These are phyloP conservation scores for Latrodectus elegans DNA, from an alignment of 2,888 invertebrate species.

Conservation along the genomic window DNA sequence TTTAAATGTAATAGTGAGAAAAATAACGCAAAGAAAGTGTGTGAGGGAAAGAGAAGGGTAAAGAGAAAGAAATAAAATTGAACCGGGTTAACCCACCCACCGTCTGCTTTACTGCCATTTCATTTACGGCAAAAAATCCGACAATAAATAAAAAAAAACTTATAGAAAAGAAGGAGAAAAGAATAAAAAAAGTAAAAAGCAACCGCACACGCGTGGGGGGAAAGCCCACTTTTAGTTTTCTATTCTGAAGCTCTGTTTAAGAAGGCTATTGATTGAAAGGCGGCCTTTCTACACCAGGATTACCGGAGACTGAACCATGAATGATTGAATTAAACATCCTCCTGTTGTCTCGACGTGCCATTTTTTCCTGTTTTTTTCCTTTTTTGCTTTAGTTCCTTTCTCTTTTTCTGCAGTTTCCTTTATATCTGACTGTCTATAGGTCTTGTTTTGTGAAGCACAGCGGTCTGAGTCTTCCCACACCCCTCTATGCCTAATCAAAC, in stretches of 20 bases:
- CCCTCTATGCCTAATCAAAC: too few species aligned
- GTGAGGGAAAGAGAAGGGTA: background rate
- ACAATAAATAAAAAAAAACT: conserved; percentile 52
- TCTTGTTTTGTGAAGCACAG: conserved; percentile 8
- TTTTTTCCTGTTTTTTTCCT: conserved; percentile 43
- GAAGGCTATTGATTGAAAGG: conserved; percentile 67
- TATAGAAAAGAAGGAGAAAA: conserved; percentile 18
- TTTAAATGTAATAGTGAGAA: conserved; percentile 58
- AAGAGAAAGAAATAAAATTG: conserved; percentile 38
- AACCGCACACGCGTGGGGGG: conserved; percentile 20
- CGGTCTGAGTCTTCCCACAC: conserved; percentile 21
- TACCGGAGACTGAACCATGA: conserved; percentile 66
- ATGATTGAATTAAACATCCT: conserved; percentile 70
- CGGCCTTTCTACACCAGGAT: conserved; percentile 63
- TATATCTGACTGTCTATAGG: conserved; percentile 50
- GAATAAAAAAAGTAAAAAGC: conserved; percentile 7
- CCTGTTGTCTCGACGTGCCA: conserved; percentile 62
- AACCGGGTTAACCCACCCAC: conserved; percentile 60
- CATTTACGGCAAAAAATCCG: conserved; percentile 58
- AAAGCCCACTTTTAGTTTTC: conserved; percentile 60
- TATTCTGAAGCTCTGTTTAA: conserved; percentile 51
- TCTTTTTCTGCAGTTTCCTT: conserved; percentile 48
- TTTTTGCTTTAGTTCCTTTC: conserved; percentile 28
- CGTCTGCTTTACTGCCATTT: conserved; percentile 62
- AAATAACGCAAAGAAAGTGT: conserved; percentile 26